Percentiles rank a stretch among this genome's conserved stretches.
phyloP scores from a whole-genome alignment of 1,140 invertebrate species.

The Calycopis cecrops region DNA sequence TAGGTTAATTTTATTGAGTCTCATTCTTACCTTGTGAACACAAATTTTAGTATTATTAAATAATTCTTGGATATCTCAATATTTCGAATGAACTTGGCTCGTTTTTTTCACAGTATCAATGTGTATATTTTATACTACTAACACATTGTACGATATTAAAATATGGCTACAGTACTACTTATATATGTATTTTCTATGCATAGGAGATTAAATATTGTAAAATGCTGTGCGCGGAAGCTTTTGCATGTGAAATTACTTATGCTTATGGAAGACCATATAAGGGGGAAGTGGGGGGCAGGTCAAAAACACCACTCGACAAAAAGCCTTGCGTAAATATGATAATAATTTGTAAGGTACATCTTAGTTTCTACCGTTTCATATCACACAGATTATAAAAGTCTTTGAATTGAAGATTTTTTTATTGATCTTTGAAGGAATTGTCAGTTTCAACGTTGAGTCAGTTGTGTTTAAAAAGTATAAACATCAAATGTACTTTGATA shows the following conservation, averaged over 20 bases:
- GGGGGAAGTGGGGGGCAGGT: neutral
- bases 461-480: constrained; percentile 9
- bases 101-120: too few species aligned
- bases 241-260: neutral
- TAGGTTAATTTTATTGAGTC: neutral
- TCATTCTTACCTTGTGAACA: neutral
- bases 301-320: constrained; percentile 13
- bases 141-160: too few species aligned
- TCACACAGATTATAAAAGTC: constrained; percentile 6
- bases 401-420: too few species aligned
- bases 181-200: too few species aligned
- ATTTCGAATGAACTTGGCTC: too few species aligned
- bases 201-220: neutral
- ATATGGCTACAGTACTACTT: too few species aligned
- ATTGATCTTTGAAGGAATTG: too few species aligned
- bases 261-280: constrained; percentile 18
- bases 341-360: constrained; percentile 12
- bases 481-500: constrained; percentile 16
- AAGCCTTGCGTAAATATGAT: constrained; percentile 7
- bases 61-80: too few species aligned
- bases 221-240: neutral
- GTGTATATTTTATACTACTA: too few species aligned
- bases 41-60: too few species aligned
- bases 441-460: too few species aligned
- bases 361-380: constrained; percentile 5